These are phyloP conservation scores for Emmelina monodactyla DNA, from an alignment of 2,888 invertebrate genomes.

Conservation along the genomic window DNA sequence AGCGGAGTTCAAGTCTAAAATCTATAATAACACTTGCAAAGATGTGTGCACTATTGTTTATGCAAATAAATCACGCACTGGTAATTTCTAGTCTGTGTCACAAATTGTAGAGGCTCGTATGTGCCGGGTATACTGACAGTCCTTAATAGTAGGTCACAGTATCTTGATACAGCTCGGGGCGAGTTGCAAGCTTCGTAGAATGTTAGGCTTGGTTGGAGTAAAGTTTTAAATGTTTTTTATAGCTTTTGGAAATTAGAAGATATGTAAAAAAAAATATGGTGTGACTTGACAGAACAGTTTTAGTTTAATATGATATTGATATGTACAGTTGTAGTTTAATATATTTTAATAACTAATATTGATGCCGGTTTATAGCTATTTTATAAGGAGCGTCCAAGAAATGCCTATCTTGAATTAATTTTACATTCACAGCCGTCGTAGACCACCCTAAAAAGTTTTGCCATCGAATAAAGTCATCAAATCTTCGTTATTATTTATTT, in stretches of 20 bases:
- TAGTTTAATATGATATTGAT: too few relatives aligned
- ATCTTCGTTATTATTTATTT: too few relatives aligned
- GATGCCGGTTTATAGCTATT: too few relatives aligned
- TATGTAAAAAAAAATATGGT: background rate
- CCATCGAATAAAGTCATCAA: too few relatives aligned
- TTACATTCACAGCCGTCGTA: too few relatives aligned
- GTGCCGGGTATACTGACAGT: conserved; percentile 42
- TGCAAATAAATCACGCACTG: conserved; percentile 51
- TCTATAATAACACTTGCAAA: conserved; percentile 33
- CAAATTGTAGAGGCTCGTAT: conserved; percentile 51
- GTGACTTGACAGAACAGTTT: too few relatives aligned
- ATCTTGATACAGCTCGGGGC: conserved; percentile 33
- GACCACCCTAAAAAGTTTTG: too few relatives aligned
- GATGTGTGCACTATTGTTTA: conserved; percentile 34
- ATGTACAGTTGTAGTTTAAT: too few relatives aligned
- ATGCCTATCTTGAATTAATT: too few relatives aligned
- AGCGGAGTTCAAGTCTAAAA: conserved; percentile 19
- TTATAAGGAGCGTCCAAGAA: too few relatives aligned
- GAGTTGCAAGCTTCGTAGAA: conserved; percentile 16
- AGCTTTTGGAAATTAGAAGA: background rate
- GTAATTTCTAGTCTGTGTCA: conserved; percentile 35
- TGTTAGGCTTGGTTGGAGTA: background rate
- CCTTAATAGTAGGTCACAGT: conserved; percentile 50
- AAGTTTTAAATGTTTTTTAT: background rate
- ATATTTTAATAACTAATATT: too few relatives aligned